Evolutionary conservation across 2,888 invertebrate species (phyloP), one percentile per base, ranked within the genome.

Genomic region (Drosophila mulleri): DNA sequence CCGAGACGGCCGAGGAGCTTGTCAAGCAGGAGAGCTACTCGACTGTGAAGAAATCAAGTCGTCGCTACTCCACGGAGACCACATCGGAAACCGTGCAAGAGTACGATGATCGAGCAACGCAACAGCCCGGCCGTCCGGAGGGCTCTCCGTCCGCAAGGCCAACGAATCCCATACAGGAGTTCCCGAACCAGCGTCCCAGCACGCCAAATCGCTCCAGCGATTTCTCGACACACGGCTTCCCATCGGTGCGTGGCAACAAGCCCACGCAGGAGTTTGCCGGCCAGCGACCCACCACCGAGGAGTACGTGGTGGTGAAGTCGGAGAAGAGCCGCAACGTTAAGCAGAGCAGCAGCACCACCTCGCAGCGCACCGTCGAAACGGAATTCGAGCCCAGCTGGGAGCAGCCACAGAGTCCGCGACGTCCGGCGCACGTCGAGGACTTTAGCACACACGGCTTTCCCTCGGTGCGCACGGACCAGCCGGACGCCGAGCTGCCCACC

Each of bases 41-140:
- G 26, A 84, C 91, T 3, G 83, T 89, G 0, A 91, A 92, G 42
- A 92, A 91, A 47, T 92, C 92, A 1, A 92, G 90, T 56, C 88
- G 90, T n/a, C 91, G 91, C 7, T 92, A 78, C 62, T 91, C 91
- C 18, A 92, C 91, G 3, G 92, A 92, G 61, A 92, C 90, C 29
- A 91, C 92, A 1, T 92, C 92, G 18, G 92, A 92, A 54, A 92
- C 91, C 18, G 82, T 91, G 20, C 89, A 92, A 59, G 90, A 88
- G 63, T 82, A 62, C 44, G 88, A 85, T 6, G 88, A 88, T 65
- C 80, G 75, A 14, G 60, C 32, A 18, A 67, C 78, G 3, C 50
- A 65, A 5, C 50, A 47, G 47, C 23, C 39, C 4, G 39, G 35
- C 12, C 50, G 18, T 35, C 50, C 50, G 20, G 50, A 50, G 7